Conservation (phyloP, 1,140 invertebrate species). For the Drosophila watanabei region DNA sequence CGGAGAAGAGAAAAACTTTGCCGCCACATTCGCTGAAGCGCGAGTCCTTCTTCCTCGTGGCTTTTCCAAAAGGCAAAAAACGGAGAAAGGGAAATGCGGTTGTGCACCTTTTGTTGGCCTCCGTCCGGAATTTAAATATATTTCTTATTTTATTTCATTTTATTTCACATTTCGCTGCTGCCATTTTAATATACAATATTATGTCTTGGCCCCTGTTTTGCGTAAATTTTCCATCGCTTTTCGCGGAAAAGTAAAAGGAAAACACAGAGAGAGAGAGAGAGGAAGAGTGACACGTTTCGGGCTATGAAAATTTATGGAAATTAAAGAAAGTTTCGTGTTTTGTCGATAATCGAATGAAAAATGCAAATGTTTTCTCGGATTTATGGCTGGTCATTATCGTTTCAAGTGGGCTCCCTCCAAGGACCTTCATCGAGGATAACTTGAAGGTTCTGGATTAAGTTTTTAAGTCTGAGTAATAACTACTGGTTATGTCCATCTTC, state of each 20-base stretch:
- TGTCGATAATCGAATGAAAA: constrained; percentile 53
- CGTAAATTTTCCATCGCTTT: constrained; percentile 19
- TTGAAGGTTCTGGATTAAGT: not conserved
- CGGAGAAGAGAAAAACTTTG: constrained; percentile 43
- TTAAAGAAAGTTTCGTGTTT: constrained; percentile 55
- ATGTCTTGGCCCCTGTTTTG: constrained; percentile 22
- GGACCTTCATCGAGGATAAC: not conserved
- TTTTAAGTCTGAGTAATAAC: not conserved
- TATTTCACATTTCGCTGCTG: constrained; percentile 55
- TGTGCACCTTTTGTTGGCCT: constrained; percentile 62
- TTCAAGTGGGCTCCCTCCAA: not conserved
- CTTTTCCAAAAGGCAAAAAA: constrained; percentile 1
- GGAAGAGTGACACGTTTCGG: constrained; percentile 36
- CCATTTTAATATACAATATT: constrained; percentile 61
- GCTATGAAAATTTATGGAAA: constrained; percentile 69
- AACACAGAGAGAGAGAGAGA: not conserved
- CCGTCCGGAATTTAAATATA: constrained; percentile 51
- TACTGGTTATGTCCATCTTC: not conserved
- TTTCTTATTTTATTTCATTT: constrained; percentile 59
- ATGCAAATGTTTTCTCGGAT: constrained; percentile 21
- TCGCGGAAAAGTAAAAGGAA: not conserved
- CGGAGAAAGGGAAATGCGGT: not conserved
- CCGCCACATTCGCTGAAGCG: constrained; percentile 43
- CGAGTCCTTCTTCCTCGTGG: constrained; percentile 12
- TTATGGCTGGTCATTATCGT: not conserved